phyloP scores from a whole-genome alignment of 2,797 vertebrate species.

The Bradypodion ventrale region DNA sequence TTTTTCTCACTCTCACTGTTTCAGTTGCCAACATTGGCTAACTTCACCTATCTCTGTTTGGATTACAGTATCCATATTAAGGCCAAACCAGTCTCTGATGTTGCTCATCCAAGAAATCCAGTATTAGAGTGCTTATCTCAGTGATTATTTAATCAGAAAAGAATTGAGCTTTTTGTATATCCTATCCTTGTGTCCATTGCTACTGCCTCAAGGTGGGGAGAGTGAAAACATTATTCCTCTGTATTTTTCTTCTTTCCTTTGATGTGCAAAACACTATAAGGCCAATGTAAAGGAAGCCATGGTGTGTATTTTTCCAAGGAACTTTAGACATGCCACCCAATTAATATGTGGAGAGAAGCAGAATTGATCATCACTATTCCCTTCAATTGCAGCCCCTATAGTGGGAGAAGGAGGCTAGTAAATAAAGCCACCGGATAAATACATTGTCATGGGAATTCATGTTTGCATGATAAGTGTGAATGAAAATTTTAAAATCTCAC shows the following conservation, averaged over 20 bases:
- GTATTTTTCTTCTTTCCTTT: no score
- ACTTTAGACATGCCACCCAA: no score
- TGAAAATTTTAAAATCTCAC: neutral
- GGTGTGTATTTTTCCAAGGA: neutral
- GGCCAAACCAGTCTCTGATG: no score
- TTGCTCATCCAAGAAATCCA: no score
- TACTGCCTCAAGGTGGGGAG: neutral
- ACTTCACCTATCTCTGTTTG: no score
- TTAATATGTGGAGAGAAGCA: neutral
- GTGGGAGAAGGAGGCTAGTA: neutral
- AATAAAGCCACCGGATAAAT: no score
- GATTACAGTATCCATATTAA: no score
- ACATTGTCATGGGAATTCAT: neutral
- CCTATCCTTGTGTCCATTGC: neutral
- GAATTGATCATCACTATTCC: neutral
- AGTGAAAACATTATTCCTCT: neutral
- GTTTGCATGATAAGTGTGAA: neutral
- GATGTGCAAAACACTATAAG: neutral
- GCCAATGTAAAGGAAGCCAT: neutral
- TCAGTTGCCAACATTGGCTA: no score
- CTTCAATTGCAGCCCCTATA: neutral
- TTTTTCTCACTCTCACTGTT: no score
- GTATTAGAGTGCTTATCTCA: neutral
- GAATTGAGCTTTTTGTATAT: neutral
- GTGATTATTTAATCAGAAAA: no score